A percentile compares a stretch with the other conserved stretches of the same genome.
phyloP scores from a whole-genome alignment of 1,140 invertebrate species.

The Amphibalanus amphitrite region DNA sequence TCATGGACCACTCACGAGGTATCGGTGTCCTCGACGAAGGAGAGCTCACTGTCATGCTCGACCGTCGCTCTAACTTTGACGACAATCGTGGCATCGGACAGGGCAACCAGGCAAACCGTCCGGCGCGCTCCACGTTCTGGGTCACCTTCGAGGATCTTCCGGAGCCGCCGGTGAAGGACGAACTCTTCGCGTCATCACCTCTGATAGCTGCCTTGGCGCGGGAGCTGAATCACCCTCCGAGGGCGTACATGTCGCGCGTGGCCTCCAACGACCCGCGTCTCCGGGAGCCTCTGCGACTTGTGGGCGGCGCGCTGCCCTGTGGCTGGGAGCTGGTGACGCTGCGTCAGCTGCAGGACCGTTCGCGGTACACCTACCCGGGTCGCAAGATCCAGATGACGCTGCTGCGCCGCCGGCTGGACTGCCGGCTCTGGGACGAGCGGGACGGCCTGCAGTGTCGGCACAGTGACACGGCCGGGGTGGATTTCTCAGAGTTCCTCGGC shows the following conservation, averaged over 20 bases:
- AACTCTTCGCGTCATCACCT: neutral
- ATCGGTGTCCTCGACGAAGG: conserved; percentile 61
- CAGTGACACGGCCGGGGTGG: neutral
- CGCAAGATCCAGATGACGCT: neutral
- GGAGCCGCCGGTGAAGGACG: neutral
- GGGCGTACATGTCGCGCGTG: neutral
- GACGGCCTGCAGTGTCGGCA: neutral
- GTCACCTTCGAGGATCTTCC: neutral
- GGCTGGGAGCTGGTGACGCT: neutral
- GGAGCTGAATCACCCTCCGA: neutral
- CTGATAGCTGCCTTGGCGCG: neutral
- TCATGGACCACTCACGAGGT: conserved; percentile 70
- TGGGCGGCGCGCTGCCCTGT: neutral
- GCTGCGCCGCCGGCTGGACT: neutral
- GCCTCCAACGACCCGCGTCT: neutral
- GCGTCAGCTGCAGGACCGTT: neutral
- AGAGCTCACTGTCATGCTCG: conserved; percentile 71
- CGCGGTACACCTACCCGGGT: neutral
- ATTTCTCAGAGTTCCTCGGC: neutral
- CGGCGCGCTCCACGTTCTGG: neutral
- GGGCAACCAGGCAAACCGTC: conserved; percentile 28
- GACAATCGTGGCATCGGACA: conserved; percentile 76
- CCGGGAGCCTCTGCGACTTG: neutral
- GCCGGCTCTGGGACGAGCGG: neutral
- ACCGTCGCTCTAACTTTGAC: conserved; percentile 62